Evolutionary conservation across 1,140 invertebrate species (phyloP).

Genomic region (Sminthurinus signatus): DNA sequence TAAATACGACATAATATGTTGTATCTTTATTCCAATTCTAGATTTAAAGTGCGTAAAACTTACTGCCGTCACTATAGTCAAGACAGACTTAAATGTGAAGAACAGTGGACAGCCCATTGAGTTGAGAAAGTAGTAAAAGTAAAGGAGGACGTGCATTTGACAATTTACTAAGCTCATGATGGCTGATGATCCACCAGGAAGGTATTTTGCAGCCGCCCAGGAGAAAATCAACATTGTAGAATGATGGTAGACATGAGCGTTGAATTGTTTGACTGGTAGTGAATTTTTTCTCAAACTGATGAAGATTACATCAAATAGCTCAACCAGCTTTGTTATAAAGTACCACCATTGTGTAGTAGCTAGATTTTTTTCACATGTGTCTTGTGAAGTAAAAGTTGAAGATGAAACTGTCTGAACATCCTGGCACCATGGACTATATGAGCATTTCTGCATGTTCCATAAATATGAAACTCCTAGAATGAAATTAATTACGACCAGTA

Average conservation of each 20-base stretch:
- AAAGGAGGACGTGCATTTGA: not conserved
- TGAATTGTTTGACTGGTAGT: not conserved
- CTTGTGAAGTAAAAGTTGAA: no score
- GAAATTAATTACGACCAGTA: not conserved
- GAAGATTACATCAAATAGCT: not conserved
- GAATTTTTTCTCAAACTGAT: not conserved
- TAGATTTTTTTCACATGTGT: not conserved
- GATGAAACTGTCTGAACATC: not conserved
- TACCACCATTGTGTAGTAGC: not conserved
- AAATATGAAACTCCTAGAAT: not conserved
- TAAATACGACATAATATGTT: no score
- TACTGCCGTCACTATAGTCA: not conserved
- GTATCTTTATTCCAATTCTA: no score
- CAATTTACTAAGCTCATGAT: not conserved
- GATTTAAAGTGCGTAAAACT: no score
- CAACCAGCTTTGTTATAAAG: not conserved
- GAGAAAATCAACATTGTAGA: not conserved
- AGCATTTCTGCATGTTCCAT: not conserved
- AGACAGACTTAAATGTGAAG: no score
- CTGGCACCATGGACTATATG: not conserved
- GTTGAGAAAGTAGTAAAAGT: not conserved
- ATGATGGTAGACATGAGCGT: not conserved
- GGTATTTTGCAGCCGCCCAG: slow-evolving; percentile 3
- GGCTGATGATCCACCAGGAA: slow-evolving; percentile 4
- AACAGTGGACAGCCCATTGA: no score